Percentiles rank a stretch among this genome's conserved stretches.
Evolutionary conservation across 2,888 invertebrate species (phyloP).

Genomic region (Girardia tigrina): DNA sequence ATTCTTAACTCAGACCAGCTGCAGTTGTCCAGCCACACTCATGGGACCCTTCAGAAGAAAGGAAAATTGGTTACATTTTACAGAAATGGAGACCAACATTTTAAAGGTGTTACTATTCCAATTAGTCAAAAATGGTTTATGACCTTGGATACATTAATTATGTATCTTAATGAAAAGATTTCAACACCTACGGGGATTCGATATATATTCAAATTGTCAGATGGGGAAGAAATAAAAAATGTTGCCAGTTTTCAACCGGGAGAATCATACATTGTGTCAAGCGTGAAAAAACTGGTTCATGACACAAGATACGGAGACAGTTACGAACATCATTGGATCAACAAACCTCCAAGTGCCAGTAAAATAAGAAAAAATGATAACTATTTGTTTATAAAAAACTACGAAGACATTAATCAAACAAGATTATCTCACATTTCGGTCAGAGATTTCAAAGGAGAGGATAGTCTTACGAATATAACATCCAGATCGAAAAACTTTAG

Average conservation of each 20-base stretch:
- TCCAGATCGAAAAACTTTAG: constrained; percentile 61
- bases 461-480: not conserved
- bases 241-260: constrained; percentile 55
- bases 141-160: constrained; percentile 68
- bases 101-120: constrained; percentile 71
- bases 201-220: constrained; percentile 72
- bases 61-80: constrained; percentile 65
- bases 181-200: constrained; percentile 74
- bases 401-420: constrained; percentile 27
- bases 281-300: constrained; percentile 59
- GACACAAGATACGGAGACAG: constrained; percentile 41
- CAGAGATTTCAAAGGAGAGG: not conserved
- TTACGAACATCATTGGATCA: constrained; percentile 41
- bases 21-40: not conserved
- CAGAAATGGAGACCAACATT: constrained; percentile 81
- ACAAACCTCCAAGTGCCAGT: constrained; percentile 38
- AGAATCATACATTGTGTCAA: constrained; percentile 78
- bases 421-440: not conserved
- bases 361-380: constrained; percentile 40
- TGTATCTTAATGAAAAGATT: constrained; percentile 71
- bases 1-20: not conserved
- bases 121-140: constrained; percentile 75
- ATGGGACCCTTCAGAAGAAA: constrained; percentile 30
- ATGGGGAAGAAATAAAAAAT: constrained; percentile 66
- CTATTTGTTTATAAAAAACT: constrained; percentile 39